phyloP scores from a whole-genome alignment of 2,888 invertebrate genomes.

The Polia nebulosa region DNA sequence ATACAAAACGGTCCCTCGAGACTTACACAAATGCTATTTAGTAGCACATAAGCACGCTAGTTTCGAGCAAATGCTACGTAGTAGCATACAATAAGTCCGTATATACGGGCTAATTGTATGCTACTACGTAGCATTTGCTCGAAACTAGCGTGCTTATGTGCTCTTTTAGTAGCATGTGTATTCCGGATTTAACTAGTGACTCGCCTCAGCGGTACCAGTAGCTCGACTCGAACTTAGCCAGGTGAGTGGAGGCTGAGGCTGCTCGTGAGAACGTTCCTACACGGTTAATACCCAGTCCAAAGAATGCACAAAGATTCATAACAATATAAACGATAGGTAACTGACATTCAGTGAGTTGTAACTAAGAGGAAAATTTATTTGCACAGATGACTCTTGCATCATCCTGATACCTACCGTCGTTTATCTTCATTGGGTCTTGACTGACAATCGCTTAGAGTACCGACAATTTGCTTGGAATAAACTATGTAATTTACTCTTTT shows the following conservation, averaged over 20 bases:
- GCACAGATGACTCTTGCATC: slow-evolving; percentile 58
- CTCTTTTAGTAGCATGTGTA: no score
- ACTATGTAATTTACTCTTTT: slow-evolving; percentile 51
- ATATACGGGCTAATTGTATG: no score
- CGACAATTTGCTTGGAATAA: slow-evolving; percentile 57
- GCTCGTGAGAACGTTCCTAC: neutral
- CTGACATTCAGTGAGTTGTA: slow-evolving; percentile 43
- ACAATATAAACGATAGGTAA: no score
- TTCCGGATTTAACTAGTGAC: no score
- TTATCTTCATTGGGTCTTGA: slow-evolving; percentile 66
- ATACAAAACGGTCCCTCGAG: slow-evolving; percentile 20
- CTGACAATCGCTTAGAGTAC: slow-evolving; percentile 53
- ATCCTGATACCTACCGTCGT: slow-evolving; percentile 61
- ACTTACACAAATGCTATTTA: no score
- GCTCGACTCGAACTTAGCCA: slow-evolving; percentile 16
- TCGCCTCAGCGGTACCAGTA: slow-evolving; percentile 16
- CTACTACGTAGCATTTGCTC: no score
- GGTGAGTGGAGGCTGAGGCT: neutral
- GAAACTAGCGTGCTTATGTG: no score
- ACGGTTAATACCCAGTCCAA: neutral
- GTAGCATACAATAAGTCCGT: no score
- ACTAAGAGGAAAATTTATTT: slow-evolving; percentile 35
- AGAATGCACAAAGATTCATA: neutral
- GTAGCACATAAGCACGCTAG: no score
- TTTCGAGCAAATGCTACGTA: no score